Evolutionary conservation across 2,797 vertebrate genomes (phyloP).

Genomic region (Rhincodon typus): DNA sequence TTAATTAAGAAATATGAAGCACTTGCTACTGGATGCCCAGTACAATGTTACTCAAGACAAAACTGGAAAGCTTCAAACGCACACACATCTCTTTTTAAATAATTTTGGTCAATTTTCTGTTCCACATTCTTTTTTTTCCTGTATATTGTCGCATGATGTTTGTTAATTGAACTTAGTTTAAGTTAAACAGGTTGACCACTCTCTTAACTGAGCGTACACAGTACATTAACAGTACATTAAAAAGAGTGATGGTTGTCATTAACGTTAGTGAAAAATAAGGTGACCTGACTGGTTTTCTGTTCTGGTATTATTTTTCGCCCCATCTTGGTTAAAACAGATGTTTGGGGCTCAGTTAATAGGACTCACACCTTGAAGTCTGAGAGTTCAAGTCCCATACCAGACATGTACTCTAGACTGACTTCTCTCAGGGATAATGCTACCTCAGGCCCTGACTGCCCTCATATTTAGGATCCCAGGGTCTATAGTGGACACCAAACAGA

Average conservation of each 20-base stretch:
- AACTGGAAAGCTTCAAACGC: background rate
- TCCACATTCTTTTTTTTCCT: background rate
- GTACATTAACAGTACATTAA: background rate
- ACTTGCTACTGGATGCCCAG: background rate
- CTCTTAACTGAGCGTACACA: background rate
- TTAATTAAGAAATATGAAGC: background rate
- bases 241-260: background rate
- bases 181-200: background rate
- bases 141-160: background rate
- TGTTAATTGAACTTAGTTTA: background rate
- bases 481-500: no score
- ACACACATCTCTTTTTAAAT: background rate
- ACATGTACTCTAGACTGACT: background rate
- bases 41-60: background rate
- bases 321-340: background rate
- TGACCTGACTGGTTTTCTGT: background rate
- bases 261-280: background rate
- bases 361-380: background rate
- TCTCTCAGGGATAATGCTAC: background rate
- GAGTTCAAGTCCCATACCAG: background rate
- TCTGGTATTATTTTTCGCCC: no score
- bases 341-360: background rate
- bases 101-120: background rate
- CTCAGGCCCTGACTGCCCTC: no score
- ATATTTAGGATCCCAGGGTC: no score